These are phyloP conservation scores for Ectemnius lituratus DNA, from an alignment of 2,888 invertebrate species.

Conservation along the genomic window DNA sequence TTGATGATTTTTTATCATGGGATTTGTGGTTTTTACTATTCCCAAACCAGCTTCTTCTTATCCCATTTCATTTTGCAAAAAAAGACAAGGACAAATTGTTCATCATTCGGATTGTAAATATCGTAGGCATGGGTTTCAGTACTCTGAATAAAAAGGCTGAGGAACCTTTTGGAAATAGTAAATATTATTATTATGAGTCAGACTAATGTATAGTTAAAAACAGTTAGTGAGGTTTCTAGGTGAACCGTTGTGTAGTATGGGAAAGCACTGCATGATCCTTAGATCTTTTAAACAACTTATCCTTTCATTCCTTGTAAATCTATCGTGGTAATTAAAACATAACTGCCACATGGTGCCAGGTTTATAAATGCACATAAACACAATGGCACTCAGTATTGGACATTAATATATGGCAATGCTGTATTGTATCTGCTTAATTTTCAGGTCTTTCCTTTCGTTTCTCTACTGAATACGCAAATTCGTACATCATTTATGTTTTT, in stretches of 20 bases:
- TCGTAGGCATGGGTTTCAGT: too few species aligned
- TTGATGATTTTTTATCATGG: conserved; percentile 16
- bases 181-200: too few species aligned
- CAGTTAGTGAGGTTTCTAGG: conserved; percentile 16
- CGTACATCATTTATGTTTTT: conserved; percentile 69
- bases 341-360: conserved; percentile 11
- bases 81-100: background rate
- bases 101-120: too few species aligned
- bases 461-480: conserved; percentile 72
- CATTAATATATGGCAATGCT: background rate
- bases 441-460: conserved; percentile 75
- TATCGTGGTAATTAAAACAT: too few species aligned
- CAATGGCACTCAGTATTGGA: too few species aligned
- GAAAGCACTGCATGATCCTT: conserved; percentile 41
- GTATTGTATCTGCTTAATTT: conserved; percentile 29
- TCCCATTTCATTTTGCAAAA: conserved; percentile 7
- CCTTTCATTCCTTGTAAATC: conserved; percentile 21
- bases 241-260: conserved; percentile 21
- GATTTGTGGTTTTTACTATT: conserved; percentile 41
- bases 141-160: too few species aligned
- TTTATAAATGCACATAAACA: too few species aligned
- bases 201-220: conserved; percentile 22
- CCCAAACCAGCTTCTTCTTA: conserved; percentile 36
- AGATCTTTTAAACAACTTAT: conserved; percentile 42
- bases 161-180: too few species aligned